Evolutionary conservation across 2,797 vertebrate genomes (phyloP).

Genomic region (Hoplostethus atlanticus): DNA sequence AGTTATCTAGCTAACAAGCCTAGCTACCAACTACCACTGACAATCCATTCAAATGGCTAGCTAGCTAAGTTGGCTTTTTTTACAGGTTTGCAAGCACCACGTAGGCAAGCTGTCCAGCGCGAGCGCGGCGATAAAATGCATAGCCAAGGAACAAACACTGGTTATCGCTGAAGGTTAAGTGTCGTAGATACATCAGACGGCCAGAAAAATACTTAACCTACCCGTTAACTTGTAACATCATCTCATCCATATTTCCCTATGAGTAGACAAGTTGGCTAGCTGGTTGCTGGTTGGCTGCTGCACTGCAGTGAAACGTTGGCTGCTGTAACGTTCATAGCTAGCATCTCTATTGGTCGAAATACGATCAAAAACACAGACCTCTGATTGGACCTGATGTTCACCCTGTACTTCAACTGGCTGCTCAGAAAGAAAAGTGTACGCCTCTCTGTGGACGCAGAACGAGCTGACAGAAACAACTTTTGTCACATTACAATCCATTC

Average conservation of each 20-base stretch:
- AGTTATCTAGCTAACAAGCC: constrained; percentile 24
- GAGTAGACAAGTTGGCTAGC: constrained; percentile 55
- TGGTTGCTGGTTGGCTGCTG: constrained; percentile 67
- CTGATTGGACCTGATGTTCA: constrained; percentile 67
- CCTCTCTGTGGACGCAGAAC: constrained; percentile 32
- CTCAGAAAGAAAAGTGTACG: background rate
- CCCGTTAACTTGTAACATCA: constrained; percentile 65
- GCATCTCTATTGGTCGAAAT: constrained; percentile 67
- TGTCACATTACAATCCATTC: background rate
- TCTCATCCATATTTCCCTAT: constrained; percentile 75
- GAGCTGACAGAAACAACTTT: background rate
- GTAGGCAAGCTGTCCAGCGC: constrained; percentile 7
- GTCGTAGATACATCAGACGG: background rate
- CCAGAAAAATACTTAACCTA: constrained; percentile 48
- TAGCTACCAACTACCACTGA: constrained; percentile 22
- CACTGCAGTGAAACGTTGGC: constrained; percentile 64
- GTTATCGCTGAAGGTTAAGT: background rate
- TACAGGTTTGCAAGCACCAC: constrained; percentile 47
- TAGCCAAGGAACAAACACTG: background rate
- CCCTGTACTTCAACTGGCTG: constrained; percentile 51
- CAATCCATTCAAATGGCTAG: constrained; percentile 31
- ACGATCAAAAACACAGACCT: constrained; percentile 19
- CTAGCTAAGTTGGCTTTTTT: constrained; percentile 65
- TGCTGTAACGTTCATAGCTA: constrained; percentile 28
- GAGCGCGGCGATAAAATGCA: background rate